Base-by-base conservation (phyloP, 2,888 invertebrate species). In the Acanthoscelides obtectus region DNA sequence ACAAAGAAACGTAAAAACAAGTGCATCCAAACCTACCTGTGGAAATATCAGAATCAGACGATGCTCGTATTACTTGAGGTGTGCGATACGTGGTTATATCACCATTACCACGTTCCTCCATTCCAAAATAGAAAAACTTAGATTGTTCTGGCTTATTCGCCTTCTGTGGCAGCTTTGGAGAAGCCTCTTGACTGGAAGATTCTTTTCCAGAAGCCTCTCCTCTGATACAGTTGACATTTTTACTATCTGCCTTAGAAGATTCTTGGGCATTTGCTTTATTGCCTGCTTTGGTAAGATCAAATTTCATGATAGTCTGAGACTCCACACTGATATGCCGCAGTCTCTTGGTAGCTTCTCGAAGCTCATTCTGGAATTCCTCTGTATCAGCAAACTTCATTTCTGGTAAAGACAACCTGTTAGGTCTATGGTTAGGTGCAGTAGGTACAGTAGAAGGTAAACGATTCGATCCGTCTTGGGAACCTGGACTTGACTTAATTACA, bases 81-180 rank as follows among this genome's bases (percentile, higher is more conserved):
- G 79, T 75, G 68, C 79, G 78, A 65, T 79, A 74, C 22, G 80
- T 77, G 19, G 79, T 74, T 69, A 77, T 73, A 66, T 75, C 74
- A 65, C 72, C 70, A 64, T 77, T 74, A 20, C 76, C 74, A 68
- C 69, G 66, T 76, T 89, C 88, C 75, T 90, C 90, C 93, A 94
- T 94, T 64, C 94, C 94, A 81, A 94, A 94, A 85, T 94, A 94
- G 84, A 94, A 94, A 19, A 88, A 89, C 80, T 89, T 90, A 21
- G 88, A 85, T 74, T 86, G 84, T 66, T 79, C 80, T 20, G 68
- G 64, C 66, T 75, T 75, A 19, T 74, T 76, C 22, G 74, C 76
- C 76, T 72, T 78, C 70, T 73, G 71, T 67, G 74, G 84, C 74
- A 88, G 86, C 1, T 86, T 88, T 0, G 89, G 89, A 0, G 88